These are phyloP conservation scores for Motacilla tschutschensis DNA, from an alignment of 2,113 vertebrate genomes.

Conservation along the genomic window DNA sequence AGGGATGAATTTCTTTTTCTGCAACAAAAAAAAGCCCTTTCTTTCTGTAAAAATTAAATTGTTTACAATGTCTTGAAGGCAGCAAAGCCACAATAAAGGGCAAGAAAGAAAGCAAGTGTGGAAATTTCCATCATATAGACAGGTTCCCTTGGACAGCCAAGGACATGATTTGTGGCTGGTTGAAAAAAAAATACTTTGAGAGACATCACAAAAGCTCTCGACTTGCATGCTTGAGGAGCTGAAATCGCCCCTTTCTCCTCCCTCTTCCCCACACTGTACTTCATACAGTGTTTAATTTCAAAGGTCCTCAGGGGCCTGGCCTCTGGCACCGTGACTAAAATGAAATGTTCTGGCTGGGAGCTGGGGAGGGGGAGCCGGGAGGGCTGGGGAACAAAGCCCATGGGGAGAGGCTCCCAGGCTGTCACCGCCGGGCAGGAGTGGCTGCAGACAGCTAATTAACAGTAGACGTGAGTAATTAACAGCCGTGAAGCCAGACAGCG, in stretches of 20 bases:
- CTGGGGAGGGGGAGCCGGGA: background rate
- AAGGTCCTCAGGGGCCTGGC: constrained; percentile 21
- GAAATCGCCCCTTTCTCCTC: constrained; percentile 5
- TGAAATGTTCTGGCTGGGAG: constrained; percentile 48
- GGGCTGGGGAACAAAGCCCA: background rate
- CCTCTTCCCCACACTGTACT: background rate
- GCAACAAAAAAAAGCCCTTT: background rate
- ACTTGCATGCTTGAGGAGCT: background rate
- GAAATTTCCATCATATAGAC: constrained; percentile 18
- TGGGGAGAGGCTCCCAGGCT: constrained; percentile 50
- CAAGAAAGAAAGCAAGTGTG: background rate
- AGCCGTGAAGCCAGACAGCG: constrained; percentile 68
- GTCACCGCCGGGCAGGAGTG: constrained; percentile 20
- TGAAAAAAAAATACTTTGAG: background rate
- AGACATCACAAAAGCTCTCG: background rate
- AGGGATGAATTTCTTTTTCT: background rate
- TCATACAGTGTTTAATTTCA: constrained; percentile 50
- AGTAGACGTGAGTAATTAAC: constrained; percentile 70
- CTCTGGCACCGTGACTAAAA: constrained; percentile 56
- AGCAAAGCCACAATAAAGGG: background rate
- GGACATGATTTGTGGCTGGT: background rate
- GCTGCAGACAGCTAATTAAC: constrained; percentile 74
- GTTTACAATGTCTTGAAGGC: constrained; percentile 7
- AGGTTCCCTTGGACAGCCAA: background rate
- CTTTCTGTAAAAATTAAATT: constrained; percentile 25